phyloP scores from a whole-genome alignment of 2,113 vertebrate genomes.

The Oenanthe melanoleuca region DNA sequence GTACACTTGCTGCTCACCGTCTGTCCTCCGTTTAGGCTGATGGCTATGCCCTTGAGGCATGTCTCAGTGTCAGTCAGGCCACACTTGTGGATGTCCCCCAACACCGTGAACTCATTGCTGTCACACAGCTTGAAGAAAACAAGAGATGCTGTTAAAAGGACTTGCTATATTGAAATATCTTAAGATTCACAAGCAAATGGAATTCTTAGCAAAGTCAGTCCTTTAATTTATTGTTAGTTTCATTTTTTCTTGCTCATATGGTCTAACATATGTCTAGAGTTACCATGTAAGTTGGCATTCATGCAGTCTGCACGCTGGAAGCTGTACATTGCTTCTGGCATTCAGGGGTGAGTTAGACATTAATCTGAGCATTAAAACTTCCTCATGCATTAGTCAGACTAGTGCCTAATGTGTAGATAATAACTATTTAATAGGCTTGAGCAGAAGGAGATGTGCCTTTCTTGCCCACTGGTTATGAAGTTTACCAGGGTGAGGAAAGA shows the following conservation, averaged over 20 bases:
- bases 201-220: background rate
- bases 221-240: background rate
- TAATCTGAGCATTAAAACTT: background rate
- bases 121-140: constrained; percentile 63
- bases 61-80: constrained; percentile 81
- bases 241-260: background rate
- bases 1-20: constrained; percentile 73
- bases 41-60: constrained; percentile 82
- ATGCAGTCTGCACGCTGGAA: background rate
- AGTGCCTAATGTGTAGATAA: background rate
- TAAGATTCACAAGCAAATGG: background rate
- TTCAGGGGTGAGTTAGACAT: background rate
- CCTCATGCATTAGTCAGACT: background rate
- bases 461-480: background rate
- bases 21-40: constrained; percentile 71
- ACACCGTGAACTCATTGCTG: constrained; percentile 73
- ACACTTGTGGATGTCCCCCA: constrained; percentile 86
- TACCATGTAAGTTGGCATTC: background rate
- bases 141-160: background rate
- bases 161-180: background rate
- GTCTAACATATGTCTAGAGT: background rate
- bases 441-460: background rate
- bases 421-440: background rate
- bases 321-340: background rate
- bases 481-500: background rate